Evolutionary conservation across 2,113 vertebrate genomes (phyloP), one percentile per base, ranked within the genome.

Genomic region (Peromyscus leucopus): DNA sequence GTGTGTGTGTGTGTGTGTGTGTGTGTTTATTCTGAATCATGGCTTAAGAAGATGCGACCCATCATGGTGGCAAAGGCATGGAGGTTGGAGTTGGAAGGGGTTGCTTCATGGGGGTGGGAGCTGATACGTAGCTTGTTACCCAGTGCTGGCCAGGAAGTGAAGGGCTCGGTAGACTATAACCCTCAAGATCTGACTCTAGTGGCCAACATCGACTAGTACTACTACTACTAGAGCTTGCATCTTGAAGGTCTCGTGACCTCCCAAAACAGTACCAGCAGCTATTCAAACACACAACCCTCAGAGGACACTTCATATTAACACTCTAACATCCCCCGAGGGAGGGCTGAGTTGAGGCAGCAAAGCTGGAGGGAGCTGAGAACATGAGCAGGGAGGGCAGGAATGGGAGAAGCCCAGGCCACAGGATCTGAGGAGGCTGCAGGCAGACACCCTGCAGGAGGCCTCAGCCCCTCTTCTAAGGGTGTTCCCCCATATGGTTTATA

Each of bases 361-460:
- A 26, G 4, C 1, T 1, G 12, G 6, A 57, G n/a, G 7, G 19
- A 5, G 1, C 5, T 11, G 22, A 39, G 74, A 61, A 0, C 0
- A 0, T 5, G 42, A 19, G 2, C 7, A 1, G 39, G 2, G 13
- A 5, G 15, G 24, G 22, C 51, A 51, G 3, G 2, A 4, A 15
- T 28, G 4, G 31, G n/a, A 33, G 6, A 61, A 46, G 9, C 11
- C 55, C 19, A 33, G 24, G 24, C 12, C 59, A 8, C 1, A 1
- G 42, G 11, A 26, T 17, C 8, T 2, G 48, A 65, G 28, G 33
- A 46, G 61, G 59, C 69, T 55, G 33, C 71, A 13, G 65, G 61
- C 15, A 65, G 71, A 57, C 5, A 3, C 33, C 8, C 33, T 3
- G 13, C 13, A 46, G 26, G 36, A 79, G 9, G 46, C 28, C 17